A percentile compares a stretch with the other conserved stretches of the same genome.
phyloP scores from a whole-genome alignment of 2,888 invertebrate genomes.

The Pycnomerus fuliginosus region DNA sequence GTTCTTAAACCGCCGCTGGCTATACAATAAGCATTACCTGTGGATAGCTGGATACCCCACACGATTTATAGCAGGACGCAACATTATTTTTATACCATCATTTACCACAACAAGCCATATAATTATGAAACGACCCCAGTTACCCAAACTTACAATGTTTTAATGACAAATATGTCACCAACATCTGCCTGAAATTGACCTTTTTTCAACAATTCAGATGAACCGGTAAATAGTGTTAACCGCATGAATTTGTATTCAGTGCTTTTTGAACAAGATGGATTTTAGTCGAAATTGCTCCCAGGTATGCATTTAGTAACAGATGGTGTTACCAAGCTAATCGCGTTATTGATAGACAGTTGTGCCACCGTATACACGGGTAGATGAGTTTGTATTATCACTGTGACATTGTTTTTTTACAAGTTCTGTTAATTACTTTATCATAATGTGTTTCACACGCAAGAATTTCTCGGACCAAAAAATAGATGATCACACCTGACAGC shows the following conservation, averaged over 20 bases:
- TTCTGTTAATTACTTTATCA: slow-evolving; percentile 4
- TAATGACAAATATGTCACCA: not conserved
- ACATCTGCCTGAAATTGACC: slow-evolving; percentile 1
- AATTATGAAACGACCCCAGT: slow-evolving; percentile 14
- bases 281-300: slow-evolving; percentile 24
- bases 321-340: slow-evolving; percentile 38
- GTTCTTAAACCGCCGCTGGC: slow-evolving; percentile 42
- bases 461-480: slow-evolving; percentile 3
- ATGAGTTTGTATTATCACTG: slow-evolving; percentile 11
- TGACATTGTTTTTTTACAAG: slow-evolving; percentile 11
- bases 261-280: slow-evolving; percentile 34
- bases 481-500: slow-evolving; percentile 11
- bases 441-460: slow-evolving; percentile 4
- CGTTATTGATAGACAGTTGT: slow-evolving; percentile 38
- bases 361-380: slow-evolving; percentile 21
- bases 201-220: slow-evolving; percentile 7
- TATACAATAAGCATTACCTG: slow-evolving; percentile 39
- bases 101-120: slow-evolving; percentile 17
- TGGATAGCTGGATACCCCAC: slow-evolving; percentile 29
- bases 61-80: slow-evolving; percentile 16
- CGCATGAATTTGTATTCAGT: slow-evolving; percentile 23
- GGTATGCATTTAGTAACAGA: slow-evolving; percentile 35
- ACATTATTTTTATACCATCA: slow-evolving; percentile 23
- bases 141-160: slow-evolving; percentile 9
- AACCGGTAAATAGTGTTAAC: slow-evolving; percentile 15